A percentile compares a stretch with the other conserved stretches of the same genome.
phyloP scores from a whole-genome alignment of 2,888 invertebrate genomes.

The Sesia bembeciformis region DNA sequence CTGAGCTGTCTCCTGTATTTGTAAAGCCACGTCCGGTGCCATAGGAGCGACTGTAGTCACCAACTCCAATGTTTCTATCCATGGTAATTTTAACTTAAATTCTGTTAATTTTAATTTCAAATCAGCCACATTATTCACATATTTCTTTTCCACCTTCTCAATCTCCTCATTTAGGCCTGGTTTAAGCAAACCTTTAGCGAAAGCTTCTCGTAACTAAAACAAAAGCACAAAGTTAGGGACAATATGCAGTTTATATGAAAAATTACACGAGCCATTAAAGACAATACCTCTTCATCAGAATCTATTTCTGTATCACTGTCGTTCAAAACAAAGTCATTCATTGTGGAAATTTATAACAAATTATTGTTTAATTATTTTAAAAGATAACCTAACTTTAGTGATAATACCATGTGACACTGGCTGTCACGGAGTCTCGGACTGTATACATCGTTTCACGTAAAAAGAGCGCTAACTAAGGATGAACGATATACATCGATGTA shows the following conservation, averaged over 20 bases:
- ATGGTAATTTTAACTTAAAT: slow-evolving; percentile 82
- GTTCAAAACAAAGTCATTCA: slow-evolving; percentile 61
- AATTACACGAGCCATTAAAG: slow-evolving; percentile 1
- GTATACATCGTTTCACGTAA: too few species aligned
- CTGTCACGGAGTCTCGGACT: too few species aligned
- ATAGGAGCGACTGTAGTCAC: slow-evolving; percentile 84
- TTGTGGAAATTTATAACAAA: slow-evolving; percentile 11
- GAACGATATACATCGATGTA: too few species aligned
- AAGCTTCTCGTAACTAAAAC: slow-evolving; percentile 90
- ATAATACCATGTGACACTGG: too few species aligned
- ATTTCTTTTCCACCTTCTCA: slow-evolving; percentile 69
- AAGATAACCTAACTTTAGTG: too few species aligned
- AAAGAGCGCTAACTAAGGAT: too few species aligned
- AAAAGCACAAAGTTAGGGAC: slow-evolving; percentile 1
- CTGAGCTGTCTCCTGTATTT: slow-evolving; percentile 83
- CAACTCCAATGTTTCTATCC: slow-evolving; percentile 91
- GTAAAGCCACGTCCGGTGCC: slow-evolving; percentile 87
- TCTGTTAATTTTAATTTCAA: slow-evolving; percentile 82
- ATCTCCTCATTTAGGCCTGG: slow-evolving; percentile 87
- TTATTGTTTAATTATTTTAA: too few species aligned
- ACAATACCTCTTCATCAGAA: slow-evolving; percentile 74
- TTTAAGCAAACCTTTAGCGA: slow-evolving; percentile 87
- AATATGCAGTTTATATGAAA: background rate
- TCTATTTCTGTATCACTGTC: slow-evolving; percentile 69
- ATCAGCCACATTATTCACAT: slow-evolving; percentile 82